phyloP scores from a whole-genome alignment of 2,113 vertebrate genomes.

The Zootoca vivipara region DNA sequence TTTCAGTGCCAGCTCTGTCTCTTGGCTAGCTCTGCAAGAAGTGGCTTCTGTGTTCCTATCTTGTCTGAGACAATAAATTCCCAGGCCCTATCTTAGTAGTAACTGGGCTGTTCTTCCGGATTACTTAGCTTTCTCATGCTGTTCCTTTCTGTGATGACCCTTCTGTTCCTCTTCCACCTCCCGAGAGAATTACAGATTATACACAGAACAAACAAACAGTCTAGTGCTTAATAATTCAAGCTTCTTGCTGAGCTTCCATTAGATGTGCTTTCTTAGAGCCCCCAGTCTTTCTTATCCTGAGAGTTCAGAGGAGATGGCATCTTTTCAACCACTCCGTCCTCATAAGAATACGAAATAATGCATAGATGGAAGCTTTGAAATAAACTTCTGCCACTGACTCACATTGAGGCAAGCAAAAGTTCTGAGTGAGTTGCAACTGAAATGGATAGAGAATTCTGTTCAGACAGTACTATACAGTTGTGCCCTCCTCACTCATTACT shows the following conservation, averaged over 20 bases:
- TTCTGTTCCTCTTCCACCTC: conserved; percentile 45
- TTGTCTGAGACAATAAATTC: background rate
- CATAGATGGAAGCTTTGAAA: conserved; percentile 42
- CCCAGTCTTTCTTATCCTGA: background rate
- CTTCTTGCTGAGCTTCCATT: conserved; percentile 57
- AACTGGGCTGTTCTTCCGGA: conserved; percentile 11
- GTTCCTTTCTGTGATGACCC: conserved; percentile 57
- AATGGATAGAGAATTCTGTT: conserved; percentile 59
- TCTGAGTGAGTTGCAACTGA: conserved; percentile 45
- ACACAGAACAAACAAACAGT: conserved; percentile 74
- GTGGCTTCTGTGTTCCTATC: conserved; percentile 17
- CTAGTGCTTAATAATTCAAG: conserved; percentile 79
- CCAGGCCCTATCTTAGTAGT: background rate
- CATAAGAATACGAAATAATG: background rate
- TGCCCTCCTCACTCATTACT: conserved; percentile 53
- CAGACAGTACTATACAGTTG: conserved; percentile 49
- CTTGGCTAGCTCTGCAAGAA: conserved; percentile 1
- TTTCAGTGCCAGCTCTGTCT: background rate
- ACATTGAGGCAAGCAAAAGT: conserved; percentile 23
- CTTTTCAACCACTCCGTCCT: conserved; percentile 38
- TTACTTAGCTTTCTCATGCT: conserved; percentile 42
- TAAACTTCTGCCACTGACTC: conserved; percentile 44
- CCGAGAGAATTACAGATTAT: conserved; percentile 76
- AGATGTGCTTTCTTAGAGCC: conserved; percentile 55
- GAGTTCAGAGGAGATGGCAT: conserved; percentile 42